Percentiles rank a stretch among this genome's conserved stretches.
These are phyloP conservation scores for Todus mexicanus DNA, from an alignment of 2,797 vertebrate species.

Conservation along the genomic window DNA sequence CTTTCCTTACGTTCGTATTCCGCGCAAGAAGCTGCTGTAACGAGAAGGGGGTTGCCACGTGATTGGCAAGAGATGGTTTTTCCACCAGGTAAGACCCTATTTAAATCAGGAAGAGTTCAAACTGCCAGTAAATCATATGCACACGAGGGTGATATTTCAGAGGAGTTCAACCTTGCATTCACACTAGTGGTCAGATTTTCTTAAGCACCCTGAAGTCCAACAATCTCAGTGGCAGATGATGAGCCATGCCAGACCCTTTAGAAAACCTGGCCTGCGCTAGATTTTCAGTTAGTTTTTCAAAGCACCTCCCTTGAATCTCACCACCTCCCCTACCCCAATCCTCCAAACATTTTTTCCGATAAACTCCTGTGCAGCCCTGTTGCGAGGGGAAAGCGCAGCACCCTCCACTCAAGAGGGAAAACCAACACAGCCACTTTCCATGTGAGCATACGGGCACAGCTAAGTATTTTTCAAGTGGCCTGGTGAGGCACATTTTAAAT, in stretches of 20 bases:
- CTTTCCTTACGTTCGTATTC: neutral
- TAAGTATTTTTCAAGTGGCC: neutral
- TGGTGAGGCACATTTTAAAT: neutral
- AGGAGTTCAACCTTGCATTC: neutral
- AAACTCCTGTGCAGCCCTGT: neutral
- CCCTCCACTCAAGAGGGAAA: neutral
- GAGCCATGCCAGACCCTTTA: neutral
- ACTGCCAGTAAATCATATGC: neutral
- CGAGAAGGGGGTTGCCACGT: neutral
- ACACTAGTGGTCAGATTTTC: neutral
- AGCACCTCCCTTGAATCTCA: neutral
- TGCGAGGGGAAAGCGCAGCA: neutral
- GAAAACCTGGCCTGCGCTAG: neutral
- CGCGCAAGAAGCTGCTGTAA: neutral
- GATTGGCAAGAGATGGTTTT: neutral
- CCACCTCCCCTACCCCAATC: accelerated
- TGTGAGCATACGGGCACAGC: neutral
- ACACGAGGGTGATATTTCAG: neutral
- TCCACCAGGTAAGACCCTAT: neutral
- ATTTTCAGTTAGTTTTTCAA: neutral
- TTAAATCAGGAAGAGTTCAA: neutral
- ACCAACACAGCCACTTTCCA: neutral
- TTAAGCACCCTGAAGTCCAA: neutral
- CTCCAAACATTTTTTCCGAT: neutral
- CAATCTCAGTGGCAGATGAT: neutral